phyloP scores from a whole-genome alignment of 1,140 invertebrate species.

The Meteorus sp. region DNA sequence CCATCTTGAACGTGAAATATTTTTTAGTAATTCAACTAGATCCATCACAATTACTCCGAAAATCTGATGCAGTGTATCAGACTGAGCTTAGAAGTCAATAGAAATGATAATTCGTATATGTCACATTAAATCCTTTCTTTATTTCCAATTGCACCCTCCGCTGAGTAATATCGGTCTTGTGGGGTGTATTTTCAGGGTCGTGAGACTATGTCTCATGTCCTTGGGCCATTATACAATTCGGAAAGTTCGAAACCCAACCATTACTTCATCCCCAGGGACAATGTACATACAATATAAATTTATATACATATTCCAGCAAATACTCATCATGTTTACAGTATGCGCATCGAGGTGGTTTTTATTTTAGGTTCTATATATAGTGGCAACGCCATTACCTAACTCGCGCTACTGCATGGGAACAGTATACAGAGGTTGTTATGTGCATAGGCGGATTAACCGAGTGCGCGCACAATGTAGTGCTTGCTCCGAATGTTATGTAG shows the following conservation, averaged over 20 bases:
- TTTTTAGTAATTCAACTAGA: background rate
- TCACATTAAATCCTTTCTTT: background rate
- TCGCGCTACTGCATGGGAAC: slow-evolving; percentile 29
- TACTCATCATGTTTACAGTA: slow-evolving; percentile 22
- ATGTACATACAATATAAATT: background rate
- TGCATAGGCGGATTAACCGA: slow-evolving; percentile 25
- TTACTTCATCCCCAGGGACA: slow-evolving; percentile 14
- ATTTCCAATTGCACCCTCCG: background rate
- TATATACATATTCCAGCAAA: background rate
- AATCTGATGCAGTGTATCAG: too few relatives aligned
- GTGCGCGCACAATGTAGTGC: slow-evolving; percentile 19
- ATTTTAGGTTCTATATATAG: too few relatives aligned
- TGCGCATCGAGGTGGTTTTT: background rate
- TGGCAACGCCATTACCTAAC: too few relatives aligned
- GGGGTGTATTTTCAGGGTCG: slow-evolving; percentile 20
- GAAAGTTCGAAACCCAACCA: slow-evolving; percentile 15
- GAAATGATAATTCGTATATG: background rate
- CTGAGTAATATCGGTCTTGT: slow-evolving; percentile 1
- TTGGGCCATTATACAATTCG: slow-evolving; percentile 12
- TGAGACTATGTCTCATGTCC: slow-evolving; percentile 18
- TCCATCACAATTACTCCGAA: background rate
- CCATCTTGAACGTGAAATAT: background rate
- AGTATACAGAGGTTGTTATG: too few relatives aligned
- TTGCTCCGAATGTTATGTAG: background rate
- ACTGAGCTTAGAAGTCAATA: background rate